Conservation (phyloP, 2,797 vertebrate species). For the Neosilurus hyrtlii region DNA sequence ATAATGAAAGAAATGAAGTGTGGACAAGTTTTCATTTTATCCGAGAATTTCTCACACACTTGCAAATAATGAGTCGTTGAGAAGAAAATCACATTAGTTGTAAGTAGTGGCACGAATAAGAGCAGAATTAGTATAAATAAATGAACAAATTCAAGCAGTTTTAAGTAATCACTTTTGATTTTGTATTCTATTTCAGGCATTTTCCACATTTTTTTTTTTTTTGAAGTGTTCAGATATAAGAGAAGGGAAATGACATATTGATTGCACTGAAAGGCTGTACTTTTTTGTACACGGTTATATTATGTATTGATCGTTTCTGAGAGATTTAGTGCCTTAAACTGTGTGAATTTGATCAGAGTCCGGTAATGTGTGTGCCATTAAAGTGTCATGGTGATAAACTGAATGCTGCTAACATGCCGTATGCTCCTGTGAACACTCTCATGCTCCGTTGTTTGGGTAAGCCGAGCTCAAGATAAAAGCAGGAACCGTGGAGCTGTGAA, state of each 20-base stretch:
- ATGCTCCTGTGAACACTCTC: not conserved
- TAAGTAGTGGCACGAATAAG: not conserved
- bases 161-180: not conserved
- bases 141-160: not conserved
- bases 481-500: not conserved
- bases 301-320: conserved; percentile 47
- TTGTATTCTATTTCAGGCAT: not conserved
- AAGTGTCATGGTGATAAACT: conserved; percentile 49
- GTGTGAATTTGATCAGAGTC: conserved; percentile 23
- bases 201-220: no score
- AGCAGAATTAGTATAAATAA: not conserved
- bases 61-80: not conserved
- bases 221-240: not conserved
- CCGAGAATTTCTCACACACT: not conserved
- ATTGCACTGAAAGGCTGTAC: not conserved
- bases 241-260: not conserved
- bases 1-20: not conserved
- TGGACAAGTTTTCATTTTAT: not conserved
- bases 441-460: not conserved
- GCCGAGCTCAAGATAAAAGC: not conserved
- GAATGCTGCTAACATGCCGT: conserved; percentile 29
- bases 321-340: conserved; percentile 33
- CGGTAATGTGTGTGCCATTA: conserved; percentile 37
- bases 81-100: not conserved
- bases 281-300: conserved; percentile 27